Evolutionary conservation across 2,797 vertebrate genomes (phyloP), one percentile per base, ranked within the genome.

Genomic region (Oryzias sinensis): DNA sequence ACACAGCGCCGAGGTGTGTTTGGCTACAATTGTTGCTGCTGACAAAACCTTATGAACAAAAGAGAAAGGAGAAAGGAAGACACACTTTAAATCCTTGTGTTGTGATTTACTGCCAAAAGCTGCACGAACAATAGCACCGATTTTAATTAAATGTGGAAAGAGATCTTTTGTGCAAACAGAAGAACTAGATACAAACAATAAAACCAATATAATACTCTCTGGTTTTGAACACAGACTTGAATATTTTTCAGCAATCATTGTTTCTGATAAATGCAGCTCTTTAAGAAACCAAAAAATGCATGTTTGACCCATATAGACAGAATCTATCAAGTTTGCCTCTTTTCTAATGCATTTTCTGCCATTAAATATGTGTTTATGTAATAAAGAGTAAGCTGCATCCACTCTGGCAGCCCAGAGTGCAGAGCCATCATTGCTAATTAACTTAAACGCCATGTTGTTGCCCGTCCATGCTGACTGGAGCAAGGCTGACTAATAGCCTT

Each of bases 1-100:
- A 85, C 97, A 99, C 64, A 99, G 87, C 27, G 97, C 97, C 0
- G 97, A 99, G 0, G 97, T 99, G 73, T 99, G 97, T 51, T 99
- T 99, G 74, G 97, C 97, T 49, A 99, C 97, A 9, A 99, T 99
- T 0, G 97, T 99, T 72, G 97, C 97, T 11, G 97, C 96, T 0
- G 97, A 99, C 48, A 99, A 84, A 20, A 98, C 95, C 97, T 99
- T 80, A 3, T 49, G 72, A 59, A 72, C 5, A 81, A 5, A 67
- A 3, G 60, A 42, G 66, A 40, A 43, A 24, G 11, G 53, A 49
- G 1, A 52, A 8, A 43, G 18, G 25, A 65, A 49, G 4, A 48
- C 20, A 47, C 40, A 67, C 22, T 20, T 44, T 14, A 49, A 37
- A 14, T 22, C 41, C 4, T 25, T 22, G 16, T 14, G 14, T 20